Evolutionary conservation across 1,140 invertebrate species (phyloP).

Genomic region (Rhizoglyphus robini): DNA sequence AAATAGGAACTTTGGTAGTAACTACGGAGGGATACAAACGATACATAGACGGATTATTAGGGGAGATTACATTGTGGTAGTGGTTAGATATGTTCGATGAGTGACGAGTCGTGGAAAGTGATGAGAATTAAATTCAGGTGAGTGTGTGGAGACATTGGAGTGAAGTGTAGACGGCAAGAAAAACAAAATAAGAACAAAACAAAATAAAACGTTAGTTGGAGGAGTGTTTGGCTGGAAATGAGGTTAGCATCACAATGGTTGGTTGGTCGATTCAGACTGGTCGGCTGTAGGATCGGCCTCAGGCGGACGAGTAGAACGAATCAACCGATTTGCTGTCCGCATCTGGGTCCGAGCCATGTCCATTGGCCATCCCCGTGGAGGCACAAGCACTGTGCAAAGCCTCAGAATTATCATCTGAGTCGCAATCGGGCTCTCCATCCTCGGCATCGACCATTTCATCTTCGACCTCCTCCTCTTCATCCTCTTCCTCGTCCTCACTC

Average conservation of each 20-base stretch:
- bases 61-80: background rate
- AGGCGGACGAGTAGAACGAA: background rate
- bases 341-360: background rate
- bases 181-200: background rate
- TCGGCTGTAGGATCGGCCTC: too few species aligned
- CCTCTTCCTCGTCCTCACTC: conserved; percentile 7
- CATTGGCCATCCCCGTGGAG: conserved; percentile 23
- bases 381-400: background rate
- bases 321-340: conserved; percentile 5
- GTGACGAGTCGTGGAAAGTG: background rate
- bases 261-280: background rate
- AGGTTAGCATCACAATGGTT: background rate
- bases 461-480: conserved; percentile 3
- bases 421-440: conserved; percentile 37
- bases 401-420: conserved; percentile 3
- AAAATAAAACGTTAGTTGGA: background rate
- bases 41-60: background rate
- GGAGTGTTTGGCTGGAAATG: background rate
- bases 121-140: too few species aligned
- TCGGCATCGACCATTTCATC: background rate
- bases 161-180: too few species aligned
- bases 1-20: conserved; percentile 3
- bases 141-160: too few species aligned
- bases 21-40: background rate
- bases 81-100: conserved; percentile 1